Base-by-base conservation (phyloP, 2,797 vertebrate genomes). In the Tolypeutes matacus region DNA sequence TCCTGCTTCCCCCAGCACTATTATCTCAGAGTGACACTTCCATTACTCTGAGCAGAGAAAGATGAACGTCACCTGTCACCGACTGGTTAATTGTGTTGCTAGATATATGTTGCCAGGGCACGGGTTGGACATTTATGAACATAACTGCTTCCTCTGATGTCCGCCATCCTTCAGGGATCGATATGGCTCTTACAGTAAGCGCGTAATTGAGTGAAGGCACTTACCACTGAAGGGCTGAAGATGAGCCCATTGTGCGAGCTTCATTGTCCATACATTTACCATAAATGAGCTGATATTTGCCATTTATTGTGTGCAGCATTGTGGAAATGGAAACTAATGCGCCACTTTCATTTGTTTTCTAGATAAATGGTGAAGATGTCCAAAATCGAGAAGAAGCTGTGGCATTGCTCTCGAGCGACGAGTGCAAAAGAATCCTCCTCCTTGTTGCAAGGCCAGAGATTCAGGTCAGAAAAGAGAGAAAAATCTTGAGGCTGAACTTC, bases 321-420 rank as follows among this genome's bases (percentile, higher is more conserved):
- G 97, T 98, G 97, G 97, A 98, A 98, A 98, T 98, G 97, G 98
- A 98, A 98, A 98, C 97, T 98, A 98, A 98, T 98, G 98, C 97
- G 97, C 96, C 97, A 46, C 95, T 98, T 98, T 96, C 98, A 98
- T 98, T 99, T 98, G 91, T 98, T 96, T 98, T 95, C 98, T 97
- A 99, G 99, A 99, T 99, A 98, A 99, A 99, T 98, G 99, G 99
- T 73, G 99, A 99, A 97, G 99, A 99, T 95, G 98, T 99, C 94
- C 99, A 99, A 98, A 99, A 99, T 97, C 98, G 99, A 94, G 99
- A 99, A 97, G 99, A 99, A 92, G 99, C 99, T 0, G 99, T 99
- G 98, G 99, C 99, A 0, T 97, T 98, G 78, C 99, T 99, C 93
- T 99, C 99, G 93, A 99, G 97, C 0, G 99, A 99, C 17, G 99